These are phyloP conservation scores for Hirtodrosophila confusa DNA, from an alignment of 2,888 invertebrate species.

Conservation along the genomic window DNA sequence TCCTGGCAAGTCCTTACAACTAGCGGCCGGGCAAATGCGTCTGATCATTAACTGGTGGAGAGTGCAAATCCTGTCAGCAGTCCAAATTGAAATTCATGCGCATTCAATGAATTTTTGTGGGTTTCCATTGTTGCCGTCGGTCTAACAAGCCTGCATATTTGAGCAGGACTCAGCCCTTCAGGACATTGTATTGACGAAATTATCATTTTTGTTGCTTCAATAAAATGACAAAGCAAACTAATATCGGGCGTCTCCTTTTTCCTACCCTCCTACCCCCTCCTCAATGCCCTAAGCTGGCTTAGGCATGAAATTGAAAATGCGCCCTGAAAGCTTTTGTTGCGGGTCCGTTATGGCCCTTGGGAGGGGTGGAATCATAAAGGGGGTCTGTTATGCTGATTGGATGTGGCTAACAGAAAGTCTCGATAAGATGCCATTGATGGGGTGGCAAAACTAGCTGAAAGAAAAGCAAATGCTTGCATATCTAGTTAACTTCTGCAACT, in stretches of 20 bases:
- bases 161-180: conserved; percentile 24
- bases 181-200: conserved; percentile 67
- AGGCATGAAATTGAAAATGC: conserved; percentile 67
- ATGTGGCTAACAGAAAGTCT: conserved; percentile 35
- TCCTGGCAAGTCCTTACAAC: conserved; percentile 33
- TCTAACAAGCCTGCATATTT: conserved; percentile 42
- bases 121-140: conserved; percentile 29
- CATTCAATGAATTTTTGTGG: conserved; percentile 56
- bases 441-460: conserved; percentile 9
- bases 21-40: conserved; percentile 51
- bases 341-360: neutral
- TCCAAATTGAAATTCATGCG: conserved; percentile 74
- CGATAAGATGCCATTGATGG: conserved; percentile 36
- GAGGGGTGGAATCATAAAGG: neutral
- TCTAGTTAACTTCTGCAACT: neutral
- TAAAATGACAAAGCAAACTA: conserved; percentile 76
- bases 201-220: conserved; percentile 77
- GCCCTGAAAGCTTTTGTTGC: conserved; percentile 33
- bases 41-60: conserved; percentile 67
- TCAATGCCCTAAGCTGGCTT: conserved; percentile 63
- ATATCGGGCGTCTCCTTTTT: conserved; percentile 43
- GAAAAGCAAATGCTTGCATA: neutral
- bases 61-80: conserved; percentile 57
- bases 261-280: neutral
- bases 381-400: conserved; percentile 52